Conservation (phyloP, 2,888 invertebrate species). For the Diabrotica balteata region DNA sequence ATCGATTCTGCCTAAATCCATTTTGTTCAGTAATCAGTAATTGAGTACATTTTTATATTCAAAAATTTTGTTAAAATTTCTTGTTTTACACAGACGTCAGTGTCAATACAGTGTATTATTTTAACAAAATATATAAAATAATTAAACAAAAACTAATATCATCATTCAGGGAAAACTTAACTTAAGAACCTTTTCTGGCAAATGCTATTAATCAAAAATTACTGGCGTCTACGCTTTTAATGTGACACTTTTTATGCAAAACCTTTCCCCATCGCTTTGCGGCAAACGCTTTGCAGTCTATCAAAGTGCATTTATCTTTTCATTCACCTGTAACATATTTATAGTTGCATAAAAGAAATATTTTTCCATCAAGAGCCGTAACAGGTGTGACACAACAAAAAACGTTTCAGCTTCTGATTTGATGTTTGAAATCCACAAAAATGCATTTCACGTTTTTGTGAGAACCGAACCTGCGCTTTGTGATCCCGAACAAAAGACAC, state of each 20-base stretch:
- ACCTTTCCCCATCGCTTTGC: constrained; percentile 12
- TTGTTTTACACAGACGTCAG: no score
- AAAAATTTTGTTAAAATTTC: no score
- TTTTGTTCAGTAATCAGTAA: no score
- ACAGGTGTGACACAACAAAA: constrained; percentile 26
- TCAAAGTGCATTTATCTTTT: constrained; percentile 13
- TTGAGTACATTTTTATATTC: no score
- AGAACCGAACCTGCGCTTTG: constrained; percentile 32
- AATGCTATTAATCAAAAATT: no score
- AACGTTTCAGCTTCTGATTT: constrained; percentile 25
- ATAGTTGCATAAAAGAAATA: constrained; percentile 25
- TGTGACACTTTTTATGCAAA: constrained; percentile 7
- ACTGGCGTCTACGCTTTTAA: neutral
- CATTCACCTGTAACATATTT: constrained; percentile 24
- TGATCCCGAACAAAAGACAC: constrained; percentile 44
- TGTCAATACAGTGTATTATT: no score
- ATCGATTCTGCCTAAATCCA: no score
- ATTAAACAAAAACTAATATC: no score
- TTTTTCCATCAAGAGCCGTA: constrained; percentile 13
- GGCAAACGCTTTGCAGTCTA: constrained; percentile 14
- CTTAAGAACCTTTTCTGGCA: no score
- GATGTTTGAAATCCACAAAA: constrained; percentile 28
- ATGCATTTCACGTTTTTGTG: constrained; percentile 39
- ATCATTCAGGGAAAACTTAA: no score
- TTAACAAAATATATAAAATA: no score